Percentiles rank a stretch among this genome's conserved stretches.
phyloP scores from a whole-genome alignment of 2,888 invertebrate species.

The Chrysomela aeneicollis region DNA sequence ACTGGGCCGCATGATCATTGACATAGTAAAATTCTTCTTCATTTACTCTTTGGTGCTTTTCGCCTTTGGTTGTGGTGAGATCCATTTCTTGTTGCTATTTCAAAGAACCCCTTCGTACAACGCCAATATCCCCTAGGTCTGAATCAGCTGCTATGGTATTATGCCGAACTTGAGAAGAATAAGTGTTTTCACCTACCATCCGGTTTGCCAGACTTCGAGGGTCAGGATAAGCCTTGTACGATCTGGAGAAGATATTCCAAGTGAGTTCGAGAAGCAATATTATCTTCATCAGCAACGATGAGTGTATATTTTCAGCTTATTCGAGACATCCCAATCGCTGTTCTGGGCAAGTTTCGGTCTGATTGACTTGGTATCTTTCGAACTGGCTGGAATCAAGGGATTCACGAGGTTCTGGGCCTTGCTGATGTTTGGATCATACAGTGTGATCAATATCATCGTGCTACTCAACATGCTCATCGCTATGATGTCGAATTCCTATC shows the following conservation, averaged over 20 bases:
- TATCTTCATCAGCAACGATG: neutral
- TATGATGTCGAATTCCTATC: constrained; percentile 99
- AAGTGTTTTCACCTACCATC: constrained; percentile 82
- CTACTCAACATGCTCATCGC: constrained; percentile 97
- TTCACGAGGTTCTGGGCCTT: constrained; percentile 97
- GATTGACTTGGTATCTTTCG: constrained; percentile 92
- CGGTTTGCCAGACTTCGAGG: constrained; percentile 84
- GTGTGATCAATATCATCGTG: constrained; percentile 96
- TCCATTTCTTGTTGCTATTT: neutral
- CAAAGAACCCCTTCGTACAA: neutral
- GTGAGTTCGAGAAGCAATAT: constrained; percentile 63
- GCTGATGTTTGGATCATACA: constrained; percentile 97
- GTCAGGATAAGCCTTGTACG: constrained; percentile 81
- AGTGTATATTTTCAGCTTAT: constrained; percentile 73
- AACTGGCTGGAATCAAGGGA: constrained; percentile 92
- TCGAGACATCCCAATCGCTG: constrained; percentile 96
- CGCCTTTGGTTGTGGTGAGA: constrained; percentile 92
- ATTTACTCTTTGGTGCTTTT: constrained; percentile 92
- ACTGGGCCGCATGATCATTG: constrained; percentile 90
- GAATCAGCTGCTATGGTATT: constrained; percentile 93
- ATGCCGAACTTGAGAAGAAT: constrained; percentile 86
- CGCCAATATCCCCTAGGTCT: constrained; percentile 65
- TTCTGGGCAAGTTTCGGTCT: constrained; percentile 99
- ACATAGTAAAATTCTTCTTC: constrained; percentile 96
- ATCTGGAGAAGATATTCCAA: constrained; percentile 91